Base-by-base conservation (phyloP, 1,140 invertebrate genomes). In the Zaprionus ghesquierei region DNA sequence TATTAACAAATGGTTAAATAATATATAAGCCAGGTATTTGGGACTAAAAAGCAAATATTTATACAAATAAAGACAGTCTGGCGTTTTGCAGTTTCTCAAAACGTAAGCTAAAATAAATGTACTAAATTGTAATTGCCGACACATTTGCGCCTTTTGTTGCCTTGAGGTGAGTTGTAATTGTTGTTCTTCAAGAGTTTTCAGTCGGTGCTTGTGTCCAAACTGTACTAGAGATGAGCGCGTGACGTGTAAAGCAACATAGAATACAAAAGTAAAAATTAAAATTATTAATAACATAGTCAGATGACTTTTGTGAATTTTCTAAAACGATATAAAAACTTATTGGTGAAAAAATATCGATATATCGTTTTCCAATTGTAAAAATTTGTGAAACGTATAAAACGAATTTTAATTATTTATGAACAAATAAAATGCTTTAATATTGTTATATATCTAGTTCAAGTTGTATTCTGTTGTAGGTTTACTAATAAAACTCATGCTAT, bases 1-100 rank as follows among this genome's bases (percentile, higher is more conserved):
- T 70, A 78, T 61, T 60, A 61, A 68, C 60, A 72, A 79, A 79
- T 74, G 75, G 68, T 87, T 89, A 65, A 87, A 89, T 87, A 87
- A 86, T 87, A 82, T 86, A 63, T 56, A 70, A 81, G 49, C 69
- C 63, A 27, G 31, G n/a, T 15, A 22, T 56, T 50, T 31, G 27
- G 46, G 71, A 66, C 44, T 35, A 58, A 55, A 77, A 27, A 50
- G 13, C 53, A 56, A 51, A 61, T 58, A 62, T 68, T 44, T 18
- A 56, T 18, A 71, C 29, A 63, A 61, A 35, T 62, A 41, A 53
- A 62, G 31, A 20, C 18, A 46, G 13, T 51, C 27, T 20, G 27
- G 5, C 38, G 56, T 44, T 44, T 33, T 31, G 41, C 35, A 58
- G 49, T 35, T 12, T 56, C n/a, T n/a, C 5, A 22, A 31, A 66